Percentiles rank a stretch among this genome's conserved stretches.
Conservation (phyloP, 1,140 invertebrate species). For the Pogonomyrmex californicus region DNA sequence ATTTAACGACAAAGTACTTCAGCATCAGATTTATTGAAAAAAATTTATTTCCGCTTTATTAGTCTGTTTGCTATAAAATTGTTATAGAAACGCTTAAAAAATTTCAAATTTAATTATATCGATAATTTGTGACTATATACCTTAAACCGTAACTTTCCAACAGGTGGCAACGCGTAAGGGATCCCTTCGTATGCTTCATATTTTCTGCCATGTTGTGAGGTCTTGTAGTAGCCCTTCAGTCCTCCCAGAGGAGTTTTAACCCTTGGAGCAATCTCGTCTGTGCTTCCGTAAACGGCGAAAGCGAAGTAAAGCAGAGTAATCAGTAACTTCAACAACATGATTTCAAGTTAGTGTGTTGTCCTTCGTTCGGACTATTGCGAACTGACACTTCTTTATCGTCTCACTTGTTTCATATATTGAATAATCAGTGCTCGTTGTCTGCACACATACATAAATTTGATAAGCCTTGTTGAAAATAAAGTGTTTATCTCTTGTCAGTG, state of each 20-base stretch:
- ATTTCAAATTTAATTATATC: not conserved
- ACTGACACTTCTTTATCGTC: not conserved
- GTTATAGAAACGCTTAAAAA: not conserved
- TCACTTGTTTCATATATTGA: not conserved
- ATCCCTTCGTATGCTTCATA: slow-evolving; percentile 88
- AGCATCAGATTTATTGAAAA: no score
- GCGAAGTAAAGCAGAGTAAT: not conserved
- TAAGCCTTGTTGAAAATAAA: not conserved
- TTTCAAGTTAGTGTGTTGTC: not conserved
- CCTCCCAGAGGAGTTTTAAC: slow-evolving; percentile 79
- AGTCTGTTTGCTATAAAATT: no score
- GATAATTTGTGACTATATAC: slow-evolving; percentile 78
- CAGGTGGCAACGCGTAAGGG: slow-evolving; percentile 89
- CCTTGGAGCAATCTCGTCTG: slow-evolving; percentile 69
- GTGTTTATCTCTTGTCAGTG: not conserved
- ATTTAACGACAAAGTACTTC: not conserved
- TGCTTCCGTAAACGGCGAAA: slow-evolving; percentile 1
- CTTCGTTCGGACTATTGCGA: not conserved
- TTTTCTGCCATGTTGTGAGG: slow-evolving; percentile 80
- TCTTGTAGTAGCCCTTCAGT: slow-evolving; percentile 81
- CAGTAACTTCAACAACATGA: not conserved
- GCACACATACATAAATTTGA: no score
- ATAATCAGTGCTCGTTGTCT: no score
- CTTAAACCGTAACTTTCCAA: slow-evolving; percentile 88
- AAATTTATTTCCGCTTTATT: not conserved